Evolutionary conservation across 2,888 invertebrate species (phyloP), one percentile per base, ranked within the genome.

Genomic region (Ochropleura leucogaster): DNA sequence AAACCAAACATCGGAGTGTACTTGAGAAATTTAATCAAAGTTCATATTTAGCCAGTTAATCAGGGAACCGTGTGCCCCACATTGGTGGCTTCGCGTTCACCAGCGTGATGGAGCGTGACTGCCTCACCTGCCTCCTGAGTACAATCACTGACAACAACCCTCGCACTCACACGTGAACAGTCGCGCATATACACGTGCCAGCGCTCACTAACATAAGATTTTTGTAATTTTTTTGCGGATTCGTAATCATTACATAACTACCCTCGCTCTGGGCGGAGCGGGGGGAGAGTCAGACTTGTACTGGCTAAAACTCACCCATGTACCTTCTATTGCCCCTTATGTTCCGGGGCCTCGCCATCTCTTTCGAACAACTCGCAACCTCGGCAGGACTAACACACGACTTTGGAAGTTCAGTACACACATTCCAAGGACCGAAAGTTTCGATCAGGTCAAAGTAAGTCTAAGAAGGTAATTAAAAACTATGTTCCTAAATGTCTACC

Each of bases 11-110:
- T 49, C 18, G n/a, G 16, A 20, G 4, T n/a, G 49, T 55, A 20
- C 10, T 75, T 59, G 49, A 51, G 49, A 44, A 66, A 75, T 75
- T 74, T 75, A 75, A 77, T 77, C 62, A 66, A 57, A 74, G 68
- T 65, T 12, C 60, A 55, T 53, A 66, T 60, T 46, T 47, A 53
- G 8, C 44, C 60, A 42, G 44, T 63, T 49, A 49, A 47, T 63
- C 18, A 49, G 53, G 55, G 20, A 20, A 59, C 44, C 44, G 65
- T 55, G 64, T 64, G 63, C 59, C 59, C 64, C 59, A 65, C 14
- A 59, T 76, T 47, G 49, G 30, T 47, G 42, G 67, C n/a, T 68
- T 47, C 44, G 53, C 55, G 46, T 20, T 57, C 71, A 70, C 76
- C 71, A 64, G 59, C 4, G n/a, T 51, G 66, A 57, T 62, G 62